Percentiles rank a stretch among this genome's conserved stretches.
Conservation (phyloP, 2,113 vertebrate genomes). For the Atrichornis clamosus region DNA sequence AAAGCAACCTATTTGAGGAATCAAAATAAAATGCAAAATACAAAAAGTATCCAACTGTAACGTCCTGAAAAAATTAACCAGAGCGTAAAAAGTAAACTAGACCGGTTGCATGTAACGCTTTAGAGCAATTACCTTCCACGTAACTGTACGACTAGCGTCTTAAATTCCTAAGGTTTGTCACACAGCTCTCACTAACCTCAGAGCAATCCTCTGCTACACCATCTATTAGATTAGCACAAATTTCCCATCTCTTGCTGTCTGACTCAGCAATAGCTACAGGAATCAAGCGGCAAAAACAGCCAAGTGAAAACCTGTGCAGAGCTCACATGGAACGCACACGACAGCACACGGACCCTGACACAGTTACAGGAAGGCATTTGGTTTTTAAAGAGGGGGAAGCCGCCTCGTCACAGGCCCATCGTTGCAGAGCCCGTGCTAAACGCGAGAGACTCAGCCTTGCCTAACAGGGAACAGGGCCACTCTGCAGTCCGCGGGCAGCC, state of each 20-base stretch:
- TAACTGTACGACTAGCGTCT: background rate
- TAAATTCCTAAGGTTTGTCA: background rate
- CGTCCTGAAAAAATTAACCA: background rate
- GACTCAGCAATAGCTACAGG: background rate
- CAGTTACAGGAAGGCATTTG: accelerated
- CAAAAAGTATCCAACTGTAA: background rate
- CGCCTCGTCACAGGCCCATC: accelerated
- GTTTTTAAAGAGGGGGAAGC: accelerated
- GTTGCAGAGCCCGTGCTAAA: background rate
- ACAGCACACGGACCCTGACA: accelerated
- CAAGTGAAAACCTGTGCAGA: background rate
- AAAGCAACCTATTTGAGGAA: background rate
- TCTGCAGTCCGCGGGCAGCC: background rate
- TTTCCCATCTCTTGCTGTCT: background rate
- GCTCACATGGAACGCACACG: background rate
- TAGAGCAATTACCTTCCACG: background rate
- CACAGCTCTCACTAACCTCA: background rate
- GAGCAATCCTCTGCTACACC: background rate
- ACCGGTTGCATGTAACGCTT: accelerated
- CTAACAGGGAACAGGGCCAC: background rate
- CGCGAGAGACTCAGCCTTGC: background rate
- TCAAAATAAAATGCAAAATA: background rate
- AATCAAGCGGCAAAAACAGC: accelerated
- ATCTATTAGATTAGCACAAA: background rate
- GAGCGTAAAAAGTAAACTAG: background rate